Base-by-base conservation (phyloP, 2,113 vertebrate genomes). In the Erinaceus europaeus region DNA sequence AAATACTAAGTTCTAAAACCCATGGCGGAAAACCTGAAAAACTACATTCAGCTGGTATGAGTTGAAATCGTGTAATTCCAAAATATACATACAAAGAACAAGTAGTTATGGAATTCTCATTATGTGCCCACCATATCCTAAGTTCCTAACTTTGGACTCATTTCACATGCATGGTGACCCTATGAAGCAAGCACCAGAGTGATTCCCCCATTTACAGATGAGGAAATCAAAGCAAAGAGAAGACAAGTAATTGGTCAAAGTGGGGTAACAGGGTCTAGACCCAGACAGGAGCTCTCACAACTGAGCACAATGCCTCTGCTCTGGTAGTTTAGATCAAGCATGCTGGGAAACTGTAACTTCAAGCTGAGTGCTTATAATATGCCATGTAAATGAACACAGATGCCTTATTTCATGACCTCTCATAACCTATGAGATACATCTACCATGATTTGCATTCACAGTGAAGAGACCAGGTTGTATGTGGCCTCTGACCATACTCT, bases 1-100 rank as follows among this genome's bases (percentile, higher is more conserved):
- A 84, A 89, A 93, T 42, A 69, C 32, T 38, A 53, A 23, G 20
- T 46, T 88, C 34, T 23, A 79, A 88, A 88, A 82, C 29, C 42
- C 40, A 86, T 36, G 25, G 25, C 18, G 42, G 50, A 79, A 72
- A 57, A 15, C 14, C 57, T 82, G 20, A 90, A 74, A 73, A 87
- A 34, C 9, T 6, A 18, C 55, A 83, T 21, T 67, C 57, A 48
- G 40, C 55, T n/a, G 64, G 25, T 48, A 57, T 44, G 20, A 86
- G 84, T 0, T 57, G 5, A 80, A 61, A 90, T 32, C 55, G 3
- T 81, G 17, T 17, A 44, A 64, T 85, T 15, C 75, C 50, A 73
- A 89, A 72, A 71, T 29, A 77, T 2, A 74, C 2, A 55, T 18
- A 44, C 8, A 34, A 14, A 21, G n/a, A 62, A 89, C 55, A 38